Conservation (phyloP, 23 tunicate species). For the Trididemnum clinides region DNA sequence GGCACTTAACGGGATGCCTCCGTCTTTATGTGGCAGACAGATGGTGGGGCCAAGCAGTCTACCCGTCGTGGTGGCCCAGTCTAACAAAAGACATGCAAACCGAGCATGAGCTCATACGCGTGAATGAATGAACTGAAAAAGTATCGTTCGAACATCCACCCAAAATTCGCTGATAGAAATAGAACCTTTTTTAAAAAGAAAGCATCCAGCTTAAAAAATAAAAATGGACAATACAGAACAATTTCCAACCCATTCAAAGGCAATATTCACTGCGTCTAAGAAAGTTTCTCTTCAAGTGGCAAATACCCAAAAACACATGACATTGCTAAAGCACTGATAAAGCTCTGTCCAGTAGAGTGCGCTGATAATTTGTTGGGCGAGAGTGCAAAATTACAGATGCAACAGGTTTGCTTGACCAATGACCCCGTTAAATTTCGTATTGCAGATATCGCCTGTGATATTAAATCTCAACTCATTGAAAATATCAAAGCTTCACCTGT, state of each 20-base stretch:
- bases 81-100: too few relatives aligned
- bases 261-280: neutral
- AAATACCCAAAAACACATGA: neutral
- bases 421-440: conserved; percentile 7
- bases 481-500: too few relatives aligned
- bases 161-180: conserved; percentile 2
- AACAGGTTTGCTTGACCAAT: conserved; percentile 32
- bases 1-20: too few relatives aligned
- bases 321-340: too few relatives aligned
- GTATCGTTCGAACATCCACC: conserved; percentile 5
- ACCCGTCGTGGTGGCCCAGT: too few relatives aligned
- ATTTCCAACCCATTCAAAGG: conserved; percentile 18
- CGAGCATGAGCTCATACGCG: too few relatives aligned
- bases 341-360: neutral
- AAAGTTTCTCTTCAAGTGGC: neutral
- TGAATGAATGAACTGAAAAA: too few relatives aligned
- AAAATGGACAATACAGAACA: conserved; percentile 19
- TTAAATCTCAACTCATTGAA: too few relatives aligned
- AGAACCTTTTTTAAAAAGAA: conserved; percentile 38
- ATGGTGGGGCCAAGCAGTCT: too few relatives aligned
- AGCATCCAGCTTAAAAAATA: conserved; percentile 29
- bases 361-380: conserved; percentile 34
- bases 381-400: neutral
- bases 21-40: too few relatives aligned
- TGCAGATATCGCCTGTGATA: too few relatives aligned